Conservation (phyloP, 2,888 invertebrate species). For the Conistra vaccinii region DNA sequence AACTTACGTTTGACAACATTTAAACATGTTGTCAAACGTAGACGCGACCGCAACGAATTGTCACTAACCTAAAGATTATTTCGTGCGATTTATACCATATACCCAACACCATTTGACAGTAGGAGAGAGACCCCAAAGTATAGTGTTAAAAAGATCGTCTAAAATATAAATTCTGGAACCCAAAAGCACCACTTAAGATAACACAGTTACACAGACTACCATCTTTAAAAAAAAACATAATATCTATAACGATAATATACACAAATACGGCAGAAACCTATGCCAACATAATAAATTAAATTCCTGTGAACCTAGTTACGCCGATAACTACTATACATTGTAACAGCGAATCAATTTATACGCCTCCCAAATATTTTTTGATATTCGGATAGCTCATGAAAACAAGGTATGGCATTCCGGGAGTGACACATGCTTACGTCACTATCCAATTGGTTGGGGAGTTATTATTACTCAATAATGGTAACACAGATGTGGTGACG, state of each 20-base stretch:
- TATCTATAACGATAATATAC: constrained; percentile 9
- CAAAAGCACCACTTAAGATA: background rate
- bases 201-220: background rate
- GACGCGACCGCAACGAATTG: too few relatives aligned
- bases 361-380: too few relatives aligned
- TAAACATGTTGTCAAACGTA: too few relatives aligned
- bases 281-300: constrained; percentile 19
- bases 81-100: background rate
- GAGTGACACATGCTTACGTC: too few relatives aligned
- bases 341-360: too few relatives aligned
- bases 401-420: too few relatives aligned
- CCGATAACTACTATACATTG: background rate
- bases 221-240: constrained; percentile 8
- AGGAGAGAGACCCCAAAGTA: background rate
- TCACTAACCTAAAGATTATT: background rate
- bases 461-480: too few relatives aligned
- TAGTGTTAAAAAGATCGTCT: background rate
- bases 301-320: constrained; percentile 13
- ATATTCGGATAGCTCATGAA: too few relatives aligned
- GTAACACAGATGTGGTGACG: too few relatives aligned
- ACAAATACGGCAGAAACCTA: constrained; percentile 23
- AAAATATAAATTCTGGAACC: background rate
- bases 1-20: too few relatives aligned
- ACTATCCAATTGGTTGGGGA: too few relatives aligned
- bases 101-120: constrained; percentile 8